Conservation (phyloP, 2,113 vertebrate species). For the Scatophagus argus region DNA sequence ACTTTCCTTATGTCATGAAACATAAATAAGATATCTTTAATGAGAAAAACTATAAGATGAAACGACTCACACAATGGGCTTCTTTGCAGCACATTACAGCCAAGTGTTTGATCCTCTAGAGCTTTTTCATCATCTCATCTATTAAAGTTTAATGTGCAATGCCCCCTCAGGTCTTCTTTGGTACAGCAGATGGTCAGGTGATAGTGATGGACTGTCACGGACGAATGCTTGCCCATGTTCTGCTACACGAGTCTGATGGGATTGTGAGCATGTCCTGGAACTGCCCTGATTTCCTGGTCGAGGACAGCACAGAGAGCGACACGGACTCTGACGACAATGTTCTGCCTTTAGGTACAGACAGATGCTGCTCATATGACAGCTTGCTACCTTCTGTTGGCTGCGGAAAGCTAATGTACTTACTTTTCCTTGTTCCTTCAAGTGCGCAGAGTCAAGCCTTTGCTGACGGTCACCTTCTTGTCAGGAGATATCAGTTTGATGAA, state of each 20-base stretch:
- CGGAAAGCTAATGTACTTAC: constrained; percentile 38
- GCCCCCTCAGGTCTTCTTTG: constrained; percentile 92
- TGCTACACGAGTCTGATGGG: constrained; percentile 95
- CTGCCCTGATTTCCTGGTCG: constrained; percentile 96
- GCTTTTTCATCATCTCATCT: constrained; percentile 5
- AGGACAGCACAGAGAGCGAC: constrained; percentile 98
- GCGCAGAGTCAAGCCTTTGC: constrained; percentile 92
- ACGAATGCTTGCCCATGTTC: constrained; percentile 96
- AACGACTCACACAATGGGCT: neutral
- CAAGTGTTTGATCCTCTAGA: constrained; percentile 7
- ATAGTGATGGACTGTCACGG: constrained; percentile 99
- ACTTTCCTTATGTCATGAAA: neutral
- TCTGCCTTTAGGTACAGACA: constrained; percentile 89
- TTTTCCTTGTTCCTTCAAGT: constrained; percentile 80
- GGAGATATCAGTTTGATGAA: constrained; percentile 99
- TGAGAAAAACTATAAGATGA: neutral
- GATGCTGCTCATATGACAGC: neutral
- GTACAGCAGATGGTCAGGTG: constrained; percentile 98
- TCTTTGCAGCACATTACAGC: neutral
- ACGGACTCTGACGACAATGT: constrained; percentile 94
- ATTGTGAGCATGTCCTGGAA: constrained; percentile 99
- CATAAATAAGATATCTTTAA: neutral
- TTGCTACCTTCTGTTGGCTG: neutral
- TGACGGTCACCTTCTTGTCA: constrained; percentile 98
- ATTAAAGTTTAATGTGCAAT: constrained; percentile 15